phyloP scores from a whole-genome alignment of 2,113 vertebrate species.

The Dolichotis patagonum region DNA sequence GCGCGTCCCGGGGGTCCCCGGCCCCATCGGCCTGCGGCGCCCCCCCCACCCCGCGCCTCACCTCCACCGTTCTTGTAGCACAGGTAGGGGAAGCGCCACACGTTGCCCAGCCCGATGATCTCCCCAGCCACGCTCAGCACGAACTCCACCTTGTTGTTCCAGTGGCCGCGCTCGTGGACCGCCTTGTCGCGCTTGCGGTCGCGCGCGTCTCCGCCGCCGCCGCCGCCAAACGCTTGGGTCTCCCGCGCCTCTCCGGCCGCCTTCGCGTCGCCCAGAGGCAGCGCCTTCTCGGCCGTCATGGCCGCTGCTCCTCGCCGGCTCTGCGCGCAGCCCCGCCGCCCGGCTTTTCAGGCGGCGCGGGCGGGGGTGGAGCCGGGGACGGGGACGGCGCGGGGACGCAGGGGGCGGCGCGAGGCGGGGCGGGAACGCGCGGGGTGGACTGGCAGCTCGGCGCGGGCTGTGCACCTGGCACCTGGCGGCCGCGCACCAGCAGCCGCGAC shows the following conservation, averaged over 20 bases:
- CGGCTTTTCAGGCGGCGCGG: conserved; percentile 68
- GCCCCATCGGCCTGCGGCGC: background rate
- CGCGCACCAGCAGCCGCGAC: background rate
- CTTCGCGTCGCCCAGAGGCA: conserved; percentile 96
- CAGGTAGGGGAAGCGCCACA: conserved; percentile 99
- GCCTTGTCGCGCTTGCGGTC: conserved; percentile 88
- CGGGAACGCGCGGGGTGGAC: background rate
- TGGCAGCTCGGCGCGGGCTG: conserved; percentile 1
- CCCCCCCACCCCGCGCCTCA: conserved; percentile 82
- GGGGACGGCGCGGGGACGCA: conserved; percentile 63
- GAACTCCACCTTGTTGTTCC: conserved; percentile 99
- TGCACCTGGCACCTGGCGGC: background rate
- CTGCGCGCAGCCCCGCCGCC: conserved; percentile 61
- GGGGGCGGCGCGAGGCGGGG: conserved; percentile 20
- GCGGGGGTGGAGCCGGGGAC: conserved; percentile 21
- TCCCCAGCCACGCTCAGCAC: conserved; percentile 98
- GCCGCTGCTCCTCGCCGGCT: conserved; percentile 82
- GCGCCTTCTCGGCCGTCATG: conserved; percentile 98
- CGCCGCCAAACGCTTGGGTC: conserved; percentile 91
- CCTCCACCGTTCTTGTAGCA: conserved; percentile 99
- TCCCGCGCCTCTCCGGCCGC: conserved; percentile 94
- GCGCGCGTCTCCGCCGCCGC: conserved; percentile 88
- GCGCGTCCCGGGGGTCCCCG: background rate
- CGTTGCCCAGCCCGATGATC: conserved; percentile 98
- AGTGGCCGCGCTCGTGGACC: conserved; percentile 97